Conservation (phyloP, 2,888 invertebrate genomes). For the Leucoma salicis region DNA sequence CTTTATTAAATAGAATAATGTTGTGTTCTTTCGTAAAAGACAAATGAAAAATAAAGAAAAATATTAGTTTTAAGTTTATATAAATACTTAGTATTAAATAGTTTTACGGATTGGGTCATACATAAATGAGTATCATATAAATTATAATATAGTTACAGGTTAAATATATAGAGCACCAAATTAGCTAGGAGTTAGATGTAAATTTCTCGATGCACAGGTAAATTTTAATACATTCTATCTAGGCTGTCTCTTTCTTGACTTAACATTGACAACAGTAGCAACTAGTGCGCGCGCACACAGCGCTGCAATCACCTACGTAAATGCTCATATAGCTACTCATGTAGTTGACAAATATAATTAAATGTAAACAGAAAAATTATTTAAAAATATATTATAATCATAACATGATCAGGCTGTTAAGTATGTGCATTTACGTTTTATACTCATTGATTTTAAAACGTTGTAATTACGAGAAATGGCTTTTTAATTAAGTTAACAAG, state of each 20-base stretch:
- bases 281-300: slow-evolving; percentile 65
- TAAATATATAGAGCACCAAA: no score
- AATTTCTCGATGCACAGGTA: slow-evolving; percentile 32
- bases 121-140: no score
- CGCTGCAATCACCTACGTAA: slow-evolving; percentile 50
- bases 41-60: no score
- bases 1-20: no score
- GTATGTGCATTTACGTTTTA: slow-evolving; percentile 32
- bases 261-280: slow-evolving; percentile 71
- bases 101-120: no score
- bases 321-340: slow-evolving; percentile 39
- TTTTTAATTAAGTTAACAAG: slow-evolving; percentile 24
- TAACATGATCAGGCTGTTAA: slow-evolving; percentile 2
- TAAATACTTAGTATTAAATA: no score
- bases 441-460: slow-evolving; percentile 27
- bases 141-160: no score
- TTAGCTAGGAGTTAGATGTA: no score
- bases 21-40: no score
- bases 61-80: no score
- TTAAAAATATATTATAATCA: neutral
- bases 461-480: slow-evolving; percentile 28
- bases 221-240: slow-evolving; percentile 29
- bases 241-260: slow-evolving; percentile 50
- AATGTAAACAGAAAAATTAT: slow-evolving; percentile 1
- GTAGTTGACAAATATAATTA: slow-evolving; percentile 1